Conservation (phyloP, 2,797 vertebrate genomes). For the Chaenodraco wilsoni region DNA sequence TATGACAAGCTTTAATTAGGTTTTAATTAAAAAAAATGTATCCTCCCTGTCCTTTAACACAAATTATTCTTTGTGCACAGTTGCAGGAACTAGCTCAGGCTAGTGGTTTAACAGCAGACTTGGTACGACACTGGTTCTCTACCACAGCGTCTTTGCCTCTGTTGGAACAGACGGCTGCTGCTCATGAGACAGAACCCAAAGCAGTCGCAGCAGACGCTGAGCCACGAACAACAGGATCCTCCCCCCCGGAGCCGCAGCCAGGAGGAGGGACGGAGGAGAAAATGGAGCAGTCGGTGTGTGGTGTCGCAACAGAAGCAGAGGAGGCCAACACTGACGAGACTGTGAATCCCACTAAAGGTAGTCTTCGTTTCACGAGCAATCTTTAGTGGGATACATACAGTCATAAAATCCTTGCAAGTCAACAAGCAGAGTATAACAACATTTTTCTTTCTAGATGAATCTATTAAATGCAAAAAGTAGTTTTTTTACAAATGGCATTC, state of each 20-base stretch:
- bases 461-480: background rate
- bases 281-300: constrained; percentile 69
- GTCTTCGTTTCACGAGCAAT: background rate
- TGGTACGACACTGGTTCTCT: constrained; percentile 91
- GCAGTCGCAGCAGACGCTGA: constrained; percentile 34
- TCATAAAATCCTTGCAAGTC: background rate
- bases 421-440: background rate
- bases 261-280: constrained; percentile 70
- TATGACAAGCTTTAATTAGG: background rate
- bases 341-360: constrained; percentile 72
- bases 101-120: constrained; percentile 86
- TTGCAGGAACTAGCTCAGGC: constrained; percentile 85
- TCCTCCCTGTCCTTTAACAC: background rate
- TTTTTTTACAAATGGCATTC: background rate
- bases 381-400: background rate
- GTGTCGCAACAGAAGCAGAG: constrained; percentile 43
- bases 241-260: constrained; percentile 58
- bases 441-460: background rate
- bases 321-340: constrained; percentile 37
- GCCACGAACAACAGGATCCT: constrained; percentile 45
- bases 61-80: constrained; percentile 65
- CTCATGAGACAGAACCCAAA: constrained; percentile 19
- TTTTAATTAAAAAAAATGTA: background rate
- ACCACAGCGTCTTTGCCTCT: constrained; percentile 69
- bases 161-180: constrained; percentile 45